A percentile compares a stretch with the other conserved stretches of the same genome.
These are phyloP conservation scores for Cossypha dichroa DNA, from an alignment of 2,797 vertebrate species.

Conservation along the genomic window DNA sequence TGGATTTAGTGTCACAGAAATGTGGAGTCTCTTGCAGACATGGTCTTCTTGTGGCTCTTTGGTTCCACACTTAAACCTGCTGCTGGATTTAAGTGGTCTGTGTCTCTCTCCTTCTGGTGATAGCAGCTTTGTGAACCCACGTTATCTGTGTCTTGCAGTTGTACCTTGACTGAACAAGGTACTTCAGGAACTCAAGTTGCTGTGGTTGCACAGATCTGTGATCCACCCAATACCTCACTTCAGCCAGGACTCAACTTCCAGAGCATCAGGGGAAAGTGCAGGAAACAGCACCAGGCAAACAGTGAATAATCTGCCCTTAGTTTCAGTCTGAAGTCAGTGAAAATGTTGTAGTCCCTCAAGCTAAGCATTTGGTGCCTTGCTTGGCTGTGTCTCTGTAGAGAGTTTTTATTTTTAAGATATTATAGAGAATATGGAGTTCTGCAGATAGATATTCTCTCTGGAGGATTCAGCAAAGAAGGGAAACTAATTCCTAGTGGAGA, in stretches of 20 bases:
- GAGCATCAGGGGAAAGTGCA: background rate
- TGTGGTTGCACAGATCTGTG: background rate
- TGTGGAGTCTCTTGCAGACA: background rate
- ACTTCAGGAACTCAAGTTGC: background rate
- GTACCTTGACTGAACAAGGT: background rate
- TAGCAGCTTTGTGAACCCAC: background rate
- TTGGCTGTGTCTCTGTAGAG: background rate
- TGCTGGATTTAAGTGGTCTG: background rate
- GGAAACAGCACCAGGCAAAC: background rate
- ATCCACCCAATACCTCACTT: background rate
- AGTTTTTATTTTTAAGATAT: background rate
- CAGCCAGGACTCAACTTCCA: background rate
- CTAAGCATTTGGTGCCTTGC: background rate
- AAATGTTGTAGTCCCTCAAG: background rate
- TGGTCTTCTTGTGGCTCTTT: background rate
- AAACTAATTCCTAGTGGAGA: background rate
- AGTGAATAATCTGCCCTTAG: background rate
- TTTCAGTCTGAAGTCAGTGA: background rate
- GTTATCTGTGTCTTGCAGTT: background rate
- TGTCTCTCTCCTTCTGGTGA: slow-evolving; percentile 1
- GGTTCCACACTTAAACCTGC: background rate
- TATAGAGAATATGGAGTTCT: background rate
- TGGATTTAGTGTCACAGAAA: background rate
- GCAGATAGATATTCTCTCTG: background rate
- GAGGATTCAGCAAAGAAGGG: background rate